phyloP scores from a whole-genome alignment of 2,113 vertebrate species.

The Centropus unirufus region DNA sequence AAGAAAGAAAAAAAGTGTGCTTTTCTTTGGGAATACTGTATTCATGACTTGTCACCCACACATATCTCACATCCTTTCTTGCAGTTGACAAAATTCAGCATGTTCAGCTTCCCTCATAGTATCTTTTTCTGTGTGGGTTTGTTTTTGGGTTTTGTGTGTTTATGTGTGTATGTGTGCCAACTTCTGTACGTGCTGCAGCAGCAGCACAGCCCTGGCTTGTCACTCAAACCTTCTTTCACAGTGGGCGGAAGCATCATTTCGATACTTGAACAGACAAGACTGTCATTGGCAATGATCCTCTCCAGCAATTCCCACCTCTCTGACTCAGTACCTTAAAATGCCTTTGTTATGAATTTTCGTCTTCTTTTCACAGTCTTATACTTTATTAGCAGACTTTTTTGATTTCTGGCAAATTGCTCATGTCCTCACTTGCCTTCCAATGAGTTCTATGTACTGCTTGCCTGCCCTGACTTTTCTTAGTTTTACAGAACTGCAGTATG shows the following conservation, averaged over 20 bases:
- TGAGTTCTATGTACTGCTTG: neutral
- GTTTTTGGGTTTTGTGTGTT: conserved; percentile 4
- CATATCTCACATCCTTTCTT: conserved; percentile 12
- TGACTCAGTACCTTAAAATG: conserved; percentile 33
- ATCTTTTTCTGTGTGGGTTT: conserved; percentile 12
- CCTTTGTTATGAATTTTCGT: conserved; percentile 1
- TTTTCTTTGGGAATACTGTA: conserved; percentile 16
- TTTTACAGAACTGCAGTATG: neutral
- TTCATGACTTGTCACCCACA: conserved; percentile 32
- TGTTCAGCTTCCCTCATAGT: neutral
- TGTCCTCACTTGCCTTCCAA: neutral
- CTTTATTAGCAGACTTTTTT: conserved; percentile 7
- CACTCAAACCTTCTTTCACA: neutral
- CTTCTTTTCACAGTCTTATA: neutral
- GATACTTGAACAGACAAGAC: conserved; percentile 19
- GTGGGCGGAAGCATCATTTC: conserved; percentile 13
- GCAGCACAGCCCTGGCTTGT: conserved; percentile 5
- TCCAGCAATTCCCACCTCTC: conserved; percentile 35
- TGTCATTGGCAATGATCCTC: neutral
- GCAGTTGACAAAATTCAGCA: conserved; percentile 37
- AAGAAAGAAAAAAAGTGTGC: neutral
- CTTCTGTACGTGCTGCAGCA: neutral
- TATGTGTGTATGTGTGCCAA: conserved; percentile 15
- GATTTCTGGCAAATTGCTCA: neutral
- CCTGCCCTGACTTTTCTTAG: neutral